These are phyloP conservation scores for Hemaris fuciformis DNA, from an alignment of 2,888 invertebrate genomes.

Conservation along the genomic window DNA sequence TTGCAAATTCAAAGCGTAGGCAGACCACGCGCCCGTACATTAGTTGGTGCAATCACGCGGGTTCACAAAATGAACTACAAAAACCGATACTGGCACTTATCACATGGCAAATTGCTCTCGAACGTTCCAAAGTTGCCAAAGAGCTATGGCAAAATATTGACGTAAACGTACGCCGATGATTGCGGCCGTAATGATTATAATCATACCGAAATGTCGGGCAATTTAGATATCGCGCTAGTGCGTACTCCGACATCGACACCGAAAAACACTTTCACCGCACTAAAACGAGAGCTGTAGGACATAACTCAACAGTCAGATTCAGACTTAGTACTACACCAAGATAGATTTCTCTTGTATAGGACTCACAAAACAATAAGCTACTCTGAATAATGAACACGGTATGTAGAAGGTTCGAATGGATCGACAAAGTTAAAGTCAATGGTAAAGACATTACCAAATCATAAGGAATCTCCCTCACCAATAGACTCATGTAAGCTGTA, in stretches of 20 bases:
- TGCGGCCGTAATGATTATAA: conserved; percentile 48
- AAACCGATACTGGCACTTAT: not conserved
- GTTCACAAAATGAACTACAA: conserved; percentile 1
- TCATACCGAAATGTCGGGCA: conserved; percentile 40
- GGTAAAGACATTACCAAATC: too few species aligned
- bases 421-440: too few species aligned
- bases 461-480: too few species aligned
- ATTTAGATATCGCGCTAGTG: conserved; percentile 29
- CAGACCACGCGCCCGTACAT: not conserved
- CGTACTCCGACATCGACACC: conserved; percentile 26
- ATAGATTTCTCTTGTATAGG: too few species aligned
- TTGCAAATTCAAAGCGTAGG: conserved; percentile 2
- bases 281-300: conserved; percentile 27
- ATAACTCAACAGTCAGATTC: not conserved
- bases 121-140: not conserved
- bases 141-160: conserved; percentile 18
- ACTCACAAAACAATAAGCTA: too few species aligned
- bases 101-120: not conserved
- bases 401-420: too few species aligned
- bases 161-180: conserved; percentile 38
- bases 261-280: conserved; percentile 40
- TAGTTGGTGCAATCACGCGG: not conserved
- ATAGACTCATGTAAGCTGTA: too few species aligned
- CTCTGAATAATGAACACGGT: too few species aligned
- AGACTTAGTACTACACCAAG: too few species aligned